Percentiles rank a stretch among this genome's conserved stretches.
Evolutionary conservation across 2,113 vertebrate genomes (phyloP).

Genomic region (Heterotis niloticus): DNA sequence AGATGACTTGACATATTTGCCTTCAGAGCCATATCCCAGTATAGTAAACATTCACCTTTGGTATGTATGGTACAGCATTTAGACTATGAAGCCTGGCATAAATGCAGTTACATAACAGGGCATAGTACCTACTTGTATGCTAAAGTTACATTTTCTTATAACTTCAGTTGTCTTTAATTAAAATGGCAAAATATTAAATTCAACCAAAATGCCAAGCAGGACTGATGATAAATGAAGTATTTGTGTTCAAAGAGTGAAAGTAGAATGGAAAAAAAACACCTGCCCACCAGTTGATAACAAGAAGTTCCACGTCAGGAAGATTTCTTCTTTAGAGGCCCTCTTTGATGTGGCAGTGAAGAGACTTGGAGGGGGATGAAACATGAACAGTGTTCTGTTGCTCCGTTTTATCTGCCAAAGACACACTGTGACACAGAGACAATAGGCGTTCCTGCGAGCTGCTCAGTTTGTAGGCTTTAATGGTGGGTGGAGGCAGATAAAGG

Average conservation of each 20-base stretch:
- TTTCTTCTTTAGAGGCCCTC: conserved; percentile 38
- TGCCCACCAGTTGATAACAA: conserved; percentile 45
- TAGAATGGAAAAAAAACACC: conserved; percentile 34
- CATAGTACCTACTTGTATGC: too few relatives aligned
- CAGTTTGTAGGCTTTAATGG: conserved; percentile 36
- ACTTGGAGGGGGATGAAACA: conserved; percentile 35
- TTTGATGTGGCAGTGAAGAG: conserved; percentile 44
- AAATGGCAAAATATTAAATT: too few relatives aligned
- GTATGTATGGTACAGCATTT: background rate
- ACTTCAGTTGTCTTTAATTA: too few relatives aligned
- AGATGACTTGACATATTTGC: background rate
- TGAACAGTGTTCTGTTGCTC: conserved; percentile 20
- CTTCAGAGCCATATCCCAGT: too few relatives aligned
- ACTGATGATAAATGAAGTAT: conserved; percentile 24
- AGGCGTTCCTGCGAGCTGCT: conserved; percentile 28
- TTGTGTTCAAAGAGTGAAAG: conserved; percentile 38
- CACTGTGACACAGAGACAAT: conserved; percentile 45
- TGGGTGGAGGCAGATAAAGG: conserved; percentile 39
- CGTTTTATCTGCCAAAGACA: conserved; percentile 45
- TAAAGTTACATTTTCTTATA: too few relatives aligned
- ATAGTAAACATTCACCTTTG: background rate
- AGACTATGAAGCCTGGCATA: background rate
- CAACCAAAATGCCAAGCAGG: too few relatives aligned
- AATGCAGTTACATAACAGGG: too few relatives aligned
- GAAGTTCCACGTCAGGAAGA: conserved; percentile 38